Evolutionary conservation across 2,797 vertebrate species (phyloP), one percentile per base, ranked within the genome.

Genomic region (Aldrovandia affinis): DNA sequence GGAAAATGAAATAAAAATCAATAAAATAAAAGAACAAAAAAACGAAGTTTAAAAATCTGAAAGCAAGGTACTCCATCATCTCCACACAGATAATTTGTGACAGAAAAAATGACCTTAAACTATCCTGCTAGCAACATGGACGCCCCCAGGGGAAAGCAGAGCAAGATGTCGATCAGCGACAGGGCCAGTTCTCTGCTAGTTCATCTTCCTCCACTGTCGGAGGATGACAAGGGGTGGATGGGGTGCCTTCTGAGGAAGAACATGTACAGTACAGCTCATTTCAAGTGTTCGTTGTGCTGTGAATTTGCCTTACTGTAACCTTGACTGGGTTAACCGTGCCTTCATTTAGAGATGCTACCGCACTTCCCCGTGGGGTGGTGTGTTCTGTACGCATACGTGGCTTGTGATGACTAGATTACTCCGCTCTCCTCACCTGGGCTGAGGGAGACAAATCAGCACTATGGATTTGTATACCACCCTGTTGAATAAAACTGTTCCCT

Each of bases 241-340:
- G 28, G 36, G 52, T 65, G 20, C 55, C 68, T 77, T 44, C 28
- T 63, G 68, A 82, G 39, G 42, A 22, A 78, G 20, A 36, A 54
- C 47, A 57, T 81, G 81, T 86, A 77, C 78, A 42, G 57, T 54
- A 77, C 39, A 80, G 80, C 59, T 80, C 25, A 42, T 75, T 75
- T 82, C 10, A 54, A 92, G 89, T 92, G 89, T 92, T 92, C 90
- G 90, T 92, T 94, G 91, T 95, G 93, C 94, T 95, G 92, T 95
- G 92, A 93, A 92, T 94, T 91, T 96, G 95, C 95, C 95, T 95
- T 94, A 96, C 93, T 94, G 93, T 95, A 93, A 94, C 93, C 94
- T 94, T 91, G 88, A 92, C 91, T 94, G 91, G 94, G 93, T 95
- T 94, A 93, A 93, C n/a, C 93, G 95, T 96, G 95, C 95, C 95